Evolutionary conservation across 92 coral and sea anemone species (phyloP).

Genomic region (Porites rus): DNA sequence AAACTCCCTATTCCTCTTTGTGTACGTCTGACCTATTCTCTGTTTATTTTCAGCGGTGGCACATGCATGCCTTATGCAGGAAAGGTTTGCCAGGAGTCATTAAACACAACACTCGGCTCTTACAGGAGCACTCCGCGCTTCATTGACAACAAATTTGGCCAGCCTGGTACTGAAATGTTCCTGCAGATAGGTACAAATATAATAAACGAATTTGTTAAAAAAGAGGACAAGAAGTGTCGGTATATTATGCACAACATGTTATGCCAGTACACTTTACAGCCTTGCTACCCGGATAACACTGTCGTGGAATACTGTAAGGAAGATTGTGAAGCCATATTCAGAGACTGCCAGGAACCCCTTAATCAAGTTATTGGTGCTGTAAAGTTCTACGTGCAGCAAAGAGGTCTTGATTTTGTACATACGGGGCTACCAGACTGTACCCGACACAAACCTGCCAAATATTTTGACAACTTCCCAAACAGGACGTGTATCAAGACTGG

Average conservation of each 20-base stretch:
- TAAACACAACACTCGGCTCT: slow-evolving; percentile 75
- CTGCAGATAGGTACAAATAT: slow-evolving; percentile 28
- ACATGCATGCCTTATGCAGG: slow-evolving; percentile 74
- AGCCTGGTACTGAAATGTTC: slow-evolving; percentile 67
- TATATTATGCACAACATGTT: slow-evolving; percentile 67
- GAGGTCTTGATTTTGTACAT: slow-evolving; percentile 76
- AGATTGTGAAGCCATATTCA: slow-evolving; percentile 85
- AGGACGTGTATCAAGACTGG: slow-evolving; percentile 81
- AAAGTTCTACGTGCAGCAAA: slow-evolving; percentile 30
- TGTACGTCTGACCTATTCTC: background rate
- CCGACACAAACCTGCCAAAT: slow-evolving; percentile 39
- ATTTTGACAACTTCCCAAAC: slow-evolving; percentile 40
- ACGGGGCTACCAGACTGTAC: slow-evolving; percentile 86
- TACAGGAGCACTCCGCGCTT: slow-evolving; percentile 76
- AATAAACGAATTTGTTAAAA: slow-evolving; percentile 27
- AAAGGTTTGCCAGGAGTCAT: slow-evolving; percentile 55
- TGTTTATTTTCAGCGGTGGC: slow-evolving; percentile 67
- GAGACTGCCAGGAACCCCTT: slow-evolving; percentile 67
- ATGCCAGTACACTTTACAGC: slow-evolving; percentile 91
- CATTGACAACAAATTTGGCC: slow-evolving; percentile 87
- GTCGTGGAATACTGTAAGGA: slow-evolving; percentile 75
- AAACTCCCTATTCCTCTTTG: background rate
- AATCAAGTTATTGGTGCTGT: slow-evolving; percentile 86
- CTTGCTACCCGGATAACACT: slow-evolving; percentile 75
- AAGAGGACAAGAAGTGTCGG: slow-evolving; percentile 51